Evolutionary conservation across 1,140 invertebrate genomes (phyloP).

Genomic region (Camponotus floridanus): DNA sequence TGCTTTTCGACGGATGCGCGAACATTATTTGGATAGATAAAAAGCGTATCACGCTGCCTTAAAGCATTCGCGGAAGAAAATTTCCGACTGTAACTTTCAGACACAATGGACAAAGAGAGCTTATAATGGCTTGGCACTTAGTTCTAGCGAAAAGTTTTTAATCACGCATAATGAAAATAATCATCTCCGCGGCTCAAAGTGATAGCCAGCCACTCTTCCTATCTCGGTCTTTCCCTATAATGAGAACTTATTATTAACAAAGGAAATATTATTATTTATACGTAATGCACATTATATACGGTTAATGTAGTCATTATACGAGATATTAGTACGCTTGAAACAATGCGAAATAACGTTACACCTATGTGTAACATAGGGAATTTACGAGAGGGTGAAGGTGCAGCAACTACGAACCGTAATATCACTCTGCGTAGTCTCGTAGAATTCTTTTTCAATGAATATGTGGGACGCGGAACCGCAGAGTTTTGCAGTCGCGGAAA

Average conservation of each 20-base stretch:
- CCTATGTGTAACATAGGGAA: neutral
- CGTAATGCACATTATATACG: no score
- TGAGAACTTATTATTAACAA: neutral
- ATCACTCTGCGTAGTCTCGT: neutral
- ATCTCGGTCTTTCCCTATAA: neutral
- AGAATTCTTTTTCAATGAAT: constrained; percentile 25
- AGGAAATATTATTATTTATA: neutral
- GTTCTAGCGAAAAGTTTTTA: neutral
- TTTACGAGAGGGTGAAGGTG: neutral
- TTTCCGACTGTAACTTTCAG: constrained; percentile 8
- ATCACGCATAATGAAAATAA: neutral
- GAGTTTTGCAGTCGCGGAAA: neutral
- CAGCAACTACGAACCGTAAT: neutral
- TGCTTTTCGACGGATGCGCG: constrained; percentile 26
- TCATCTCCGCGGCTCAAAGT: neutral
- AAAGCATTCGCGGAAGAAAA: neutral
- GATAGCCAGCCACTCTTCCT: neutral
- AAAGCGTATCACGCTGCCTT: constrained; percentile 37
- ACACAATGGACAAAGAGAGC: neutral
- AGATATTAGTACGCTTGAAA: neutral
- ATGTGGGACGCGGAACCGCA: neutral
- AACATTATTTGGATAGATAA: constrained; percentile 49
- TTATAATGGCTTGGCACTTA: neutral
- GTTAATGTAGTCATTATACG: neutral
- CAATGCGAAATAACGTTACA: neutral